phyloP scores from a whole-genome alignment of 2,888 invertebrate species.

The Nomada lathburiana region DNA sequence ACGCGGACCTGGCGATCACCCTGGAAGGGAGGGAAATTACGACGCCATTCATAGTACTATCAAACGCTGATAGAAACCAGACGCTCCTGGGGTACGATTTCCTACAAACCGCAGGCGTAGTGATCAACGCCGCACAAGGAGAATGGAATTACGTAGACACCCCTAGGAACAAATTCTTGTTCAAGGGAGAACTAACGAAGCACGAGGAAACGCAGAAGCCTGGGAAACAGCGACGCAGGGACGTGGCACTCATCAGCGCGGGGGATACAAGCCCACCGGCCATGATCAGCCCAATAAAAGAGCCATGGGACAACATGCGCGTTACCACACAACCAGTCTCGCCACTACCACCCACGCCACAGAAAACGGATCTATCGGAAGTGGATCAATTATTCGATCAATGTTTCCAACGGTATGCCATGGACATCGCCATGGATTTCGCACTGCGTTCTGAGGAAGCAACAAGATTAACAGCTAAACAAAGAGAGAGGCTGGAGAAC shows the following conservation, averaged over 20 bases:
- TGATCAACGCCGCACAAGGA: conserved; percentile 3
- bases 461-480: accelerated
- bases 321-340: background rate
- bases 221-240: background rate
- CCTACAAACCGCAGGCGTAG: background rate
- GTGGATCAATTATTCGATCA: background rate
- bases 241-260: too few relatives aligned
- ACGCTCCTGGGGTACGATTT: conserved; percentile 15
- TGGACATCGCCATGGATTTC: background rate
- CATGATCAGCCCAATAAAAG: background rate
- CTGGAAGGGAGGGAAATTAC: background rate
- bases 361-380: background rate
- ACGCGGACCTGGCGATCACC: background rate
- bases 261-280: background rate
- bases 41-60: background rate
- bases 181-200: background rate
- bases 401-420: background rate
- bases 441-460: background rate
- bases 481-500: background rate
- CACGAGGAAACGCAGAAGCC: background rate
- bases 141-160: conserved; percentile 15
- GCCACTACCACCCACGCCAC: background rate
- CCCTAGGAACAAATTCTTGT: background rate
- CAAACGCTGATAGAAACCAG: background rate
- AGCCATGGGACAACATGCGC: background rate